Base-by-base conservation (phyloP, 2,888 invertebrate genomes). In the Nowickia ferox region DNA sequence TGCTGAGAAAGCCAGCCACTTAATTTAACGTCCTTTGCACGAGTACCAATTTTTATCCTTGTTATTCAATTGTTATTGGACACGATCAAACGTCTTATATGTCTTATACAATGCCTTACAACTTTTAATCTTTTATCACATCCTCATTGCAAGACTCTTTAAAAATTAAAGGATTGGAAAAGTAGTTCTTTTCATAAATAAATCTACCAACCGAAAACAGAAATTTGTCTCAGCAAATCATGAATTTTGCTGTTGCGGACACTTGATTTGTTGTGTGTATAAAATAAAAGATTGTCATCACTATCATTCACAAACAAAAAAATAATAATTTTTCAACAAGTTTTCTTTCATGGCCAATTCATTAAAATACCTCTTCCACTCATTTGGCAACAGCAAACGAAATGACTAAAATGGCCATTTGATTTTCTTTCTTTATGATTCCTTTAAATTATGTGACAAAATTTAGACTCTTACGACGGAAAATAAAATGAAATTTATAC, bases 311-410 rank as follows among this genome's bases (percentile, higher is more conserved):
- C 15, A 66, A 17, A 8, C 22, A 57, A 48, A 10, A 66, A 15
- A 10, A 42, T 22, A 40, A 57, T 22, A 65, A 71, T 75, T 85
- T 85, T 84, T 87, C 88, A 87, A 87, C 87, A 88, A 84, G 87
- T 88, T 80, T 30, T 81, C 72, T 86, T 88, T 87, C 86, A 87
- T 84, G 87, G 87, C 83, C 88, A 87, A 88, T 88, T 88, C 87
- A 87, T 87, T 86, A 82, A 69, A 86, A 82, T 78, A 78, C 57
- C 78, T 30, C 30, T 30, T 30, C 30, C 30, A n/a, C 13, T 38
- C 22, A 13, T 38, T 53, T 51, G 42, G 48, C 30, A 76, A 53
- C 55, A 65, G n/a, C 53, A 82, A 76, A 69, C 19, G 51, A 68
- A 69, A 69, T 17, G 53, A 57, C 63, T 65, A 59, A 81, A 74